These are phyloP conservation scores for Lethocerus indicus DNA, from an alignment of 1,140 invertebrate genomes.

Conservation along the genomic window DNA sequence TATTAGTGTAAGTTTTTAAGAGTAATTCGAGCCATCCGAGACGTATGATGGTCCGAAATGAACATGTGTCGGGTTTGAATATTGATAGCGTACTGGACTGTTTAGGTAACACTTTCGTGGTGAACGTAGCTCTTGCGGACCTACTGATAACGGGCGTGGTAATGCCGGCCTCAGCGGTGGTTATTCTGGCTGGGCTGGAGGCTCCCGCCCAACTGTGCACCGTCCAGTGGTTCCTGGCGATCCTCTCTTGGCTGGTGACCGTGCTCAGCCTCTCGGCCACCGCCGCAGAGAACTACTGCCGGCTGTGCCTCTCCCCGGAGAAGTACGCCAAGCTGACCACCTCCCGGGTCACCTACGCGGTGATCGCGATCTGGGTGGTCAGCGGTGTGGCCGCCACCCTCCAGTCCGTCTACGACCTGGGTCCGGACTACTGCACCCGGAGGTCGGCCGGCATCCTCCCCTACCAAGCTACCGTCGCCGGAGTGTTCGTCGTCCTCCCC, in stretches of 20 bases:
- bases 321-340: constrained; percentile 32
- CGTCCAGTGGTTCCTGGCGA: constrained; percentile 45
- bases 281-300: constrained; percentile 41
- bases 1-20: no score
- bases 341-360: constrained; percentile 30
- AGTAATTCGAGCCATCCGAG: no score
- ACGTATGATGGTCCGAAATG: no score
- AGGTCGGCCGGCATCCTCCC: constrained; percentile 25
- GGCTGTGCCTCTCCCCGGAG: constrained; percentile 33
- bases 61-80: no score
- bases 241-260: constrained; percentile 44
- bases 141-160: constrained; percentile 52
- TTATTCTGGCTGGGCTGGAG: constrained; percentile 43
- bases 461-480: constrained; percentile 33
- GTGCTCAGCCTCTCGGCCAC: constrained; percentile 43
- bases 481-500: constrained; percentile 31
- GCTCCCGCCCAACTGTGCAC: constrained; percentile 41
- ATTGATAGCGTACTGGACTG: no score
- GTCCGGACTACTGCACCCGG: constrained; percentile 45
- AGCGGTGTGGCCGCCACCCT: constrained; percentile 27
- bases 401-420: constrained; percentile 30
- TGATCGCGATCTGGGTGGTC: constrained; percentile 32
- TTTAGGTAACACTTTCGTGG: constrained; percentile 59
- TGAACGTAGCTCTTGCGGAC: constrained; percentile 59
- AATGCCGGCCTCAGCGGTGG: constrained; percentile 49